A percentile compares a stretch with the other conserved stretches of the same genome.
Evolutionary conservation across 1,140 invertebrate species (phyloP).

Genomic region (Cotesia glomerata): DNA sequence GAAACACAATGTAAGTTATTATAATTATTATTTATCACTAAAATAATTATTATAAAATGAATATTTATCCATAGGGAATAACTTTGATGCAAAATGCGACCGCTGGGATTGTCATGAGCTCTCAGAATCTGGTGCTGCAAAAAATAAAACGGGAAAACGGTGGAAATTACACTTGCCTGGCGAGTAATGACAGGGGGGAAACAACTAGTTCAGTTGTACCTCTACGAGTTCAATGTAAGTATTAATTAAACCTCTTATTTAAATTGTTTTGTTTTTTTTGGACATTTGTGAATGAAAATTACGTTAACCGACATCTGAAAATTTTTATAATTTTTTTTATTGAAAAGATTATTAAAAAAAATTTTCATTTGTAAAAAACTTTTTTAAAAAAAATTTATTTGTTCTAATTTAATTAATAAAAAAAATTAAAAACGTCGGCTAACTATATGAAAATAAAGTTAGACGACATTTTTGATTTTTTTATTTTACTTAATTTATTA

Average conservation of each 20-base stretch:
- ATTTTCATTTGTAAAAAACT: too few relatives aligned
- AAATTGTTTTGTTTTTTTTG: neutral
- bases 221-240: slow-evolving; percentile 85
- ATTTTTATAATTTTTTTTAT: too few relatives aligned
- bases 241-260: neutral
- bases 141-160: slow-evolving; percentile 80
- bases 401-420: too few relatives aligned
- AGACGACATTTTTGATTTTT: too few relatives aligned
- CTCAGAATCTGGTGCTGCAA: slow-evolving; percentile 84
- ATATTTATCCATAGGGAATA: slow-evolving; percentile 69
- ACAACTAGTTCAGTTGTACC: slow-evolving; percentile 79
- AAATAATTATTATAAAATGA: neutral
- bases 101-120: slow-evolving; percentile 85
- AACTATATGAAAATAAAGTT: too few relatives aligned
- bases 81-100: slow-evolving; percentile 81
- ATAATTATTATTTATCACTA: neutral
- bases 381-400: too few relatives aligned
- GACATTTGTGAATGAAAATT: neutral
- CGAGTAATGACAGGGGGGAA: slow-evolving; percentile 81
- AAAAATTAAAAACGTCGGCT: too few relatives aligned
- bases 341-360: too few relatives aligned
- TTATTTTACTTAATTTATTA: too few relatives aligned
- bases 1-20: slow-evolving; percentile 82
- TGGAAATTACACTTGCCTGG: slow-evolving; percentile 83
- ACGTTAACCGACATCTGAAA: too few relatives aligned